Conservation (phyloP, 1,140 invertebrate species). For the Solenopsis invicta region DNA sequence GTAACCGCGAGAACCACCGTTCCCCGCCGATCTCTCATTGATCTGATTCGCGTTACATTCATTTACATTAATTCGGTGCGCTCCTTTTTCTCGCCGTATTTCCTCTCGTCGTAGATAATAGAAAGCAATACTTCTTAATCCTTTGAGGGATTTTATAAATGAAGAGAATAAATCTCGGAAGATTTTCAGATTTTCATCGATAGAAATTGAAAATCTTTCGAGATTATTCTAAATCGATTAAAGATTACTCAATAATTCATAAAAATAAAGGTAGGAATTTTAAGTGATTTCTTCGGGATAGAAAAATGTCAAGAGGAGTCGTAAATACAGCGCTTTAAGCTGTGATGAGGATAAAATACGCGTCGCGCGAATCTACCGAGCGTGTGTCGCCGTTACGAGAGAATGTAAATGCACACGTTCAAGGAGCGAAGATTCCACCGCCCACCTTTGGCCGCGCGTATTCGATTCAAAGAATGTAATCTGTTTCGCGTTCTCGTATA, state of each 20-base stretch:
- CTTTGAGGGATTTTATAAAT: too few species aligned
- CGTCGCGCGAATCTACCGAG: slow-evolving; percentile 42
- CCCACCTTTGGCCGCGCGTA: slow-evolving; percentile 61
- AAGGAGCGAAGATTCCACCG: slow-evolving; percentile 60
- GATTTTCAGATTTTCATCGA: not conserved
- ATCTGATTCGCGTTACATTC: slow-evolving; percentile 8
- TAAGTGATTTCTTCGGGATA: not conserved
- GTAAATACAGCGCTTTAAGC: slow-evolving; percentile 7
- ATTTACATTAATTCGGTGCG: slow-evolving; percentile 26
- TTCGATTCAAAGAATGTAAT: slow-evolving; percentile 65
- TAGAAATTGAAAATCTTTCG: not conserved
- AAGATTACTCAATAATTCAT: not conserved
- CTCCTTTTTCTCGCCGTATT: slow-evolving; percentile 11
- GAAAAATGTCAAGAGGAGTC: not conserved
- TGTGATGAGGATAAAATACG: slow-evolving; percentile 54
- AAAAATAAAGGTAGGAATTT: not conserved
- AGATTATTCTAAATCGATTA: not conserved
- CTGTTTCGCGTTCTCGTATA: slow-evolving; percentile 62
- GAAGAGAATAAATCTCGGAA: not conserved
- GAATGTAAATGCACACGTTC: slow-evolving; percentile 59
- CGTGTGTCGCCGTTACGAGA: slow-evolving; percentile 47
- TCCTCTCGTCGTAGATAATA: not conserved
- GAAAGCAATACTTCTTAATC: not conserved
- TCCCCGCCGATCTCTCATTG: slow-evolving; percentile 29
- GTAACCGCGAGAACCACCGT: not conserved